Evolutionary conservation across 2,113 vertebrate species (phyloP).

Genomic region (Spilogale gracilis): DNA sequence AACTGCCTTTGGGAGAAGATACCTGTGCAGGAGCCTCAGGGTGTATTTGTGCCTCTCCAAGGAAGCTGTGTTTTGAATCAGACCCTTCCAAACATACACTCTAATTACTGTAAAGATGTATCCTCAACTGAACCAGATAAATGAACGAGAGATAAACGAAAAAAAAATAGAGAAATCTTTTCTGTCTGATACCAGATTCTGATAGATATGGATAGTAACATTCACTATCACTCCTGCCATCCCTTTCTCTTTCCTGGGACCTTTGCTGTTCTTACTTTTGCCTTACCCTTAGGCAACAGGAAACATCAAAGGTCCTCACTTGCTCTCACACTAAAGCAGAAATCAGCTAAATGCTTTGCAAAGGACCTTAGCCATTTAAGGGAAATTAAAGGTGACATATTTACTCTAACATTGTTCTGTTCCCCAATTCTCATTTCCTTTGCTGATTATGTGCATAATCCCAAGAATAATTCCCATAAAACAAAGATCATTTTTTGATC

Average conservation of each 20-base stretch:
- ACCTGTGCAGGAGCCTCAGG: background rate
- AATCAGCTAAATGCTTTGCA: constrained; percentile 21
- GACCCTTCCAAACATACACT: background rate
- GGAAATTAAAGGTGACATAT: background rate
- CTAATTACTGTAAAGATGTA: background rate
- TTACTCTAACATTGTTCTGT: background rate
- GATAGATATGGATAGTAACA: background rate
- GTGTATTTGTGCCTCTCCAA: background rate
- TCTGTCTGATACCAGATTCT: background rate
- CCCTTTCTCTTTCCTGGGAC: background rate
- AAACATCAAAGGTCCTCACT: background rate
- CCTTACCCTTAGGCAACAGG: background rate
- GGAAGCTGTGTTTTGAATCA: background rate
- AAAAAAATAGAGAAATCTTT: background rate
- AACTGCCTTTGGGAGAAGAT: background rate
- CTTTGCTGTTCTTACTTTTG: background rate
- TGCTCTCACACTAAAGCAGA: background rate
- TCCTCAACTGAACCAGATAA: background rate
- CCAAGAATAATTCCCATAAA: background rate
- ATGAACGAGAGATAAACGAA: background rate
- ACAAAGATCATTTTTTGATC: background rate
- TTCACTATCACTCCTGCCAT: background rate
- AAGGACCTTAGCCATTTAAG: background rate
- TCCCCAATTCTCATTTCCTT: background rate
- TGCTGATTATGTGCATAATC: background rate